Evolutionary conservation across 2,888 invertebrate species (phyloP), one percentile per base, ranked within the genome.

Genomic region (Philereme transversata): DNA sequence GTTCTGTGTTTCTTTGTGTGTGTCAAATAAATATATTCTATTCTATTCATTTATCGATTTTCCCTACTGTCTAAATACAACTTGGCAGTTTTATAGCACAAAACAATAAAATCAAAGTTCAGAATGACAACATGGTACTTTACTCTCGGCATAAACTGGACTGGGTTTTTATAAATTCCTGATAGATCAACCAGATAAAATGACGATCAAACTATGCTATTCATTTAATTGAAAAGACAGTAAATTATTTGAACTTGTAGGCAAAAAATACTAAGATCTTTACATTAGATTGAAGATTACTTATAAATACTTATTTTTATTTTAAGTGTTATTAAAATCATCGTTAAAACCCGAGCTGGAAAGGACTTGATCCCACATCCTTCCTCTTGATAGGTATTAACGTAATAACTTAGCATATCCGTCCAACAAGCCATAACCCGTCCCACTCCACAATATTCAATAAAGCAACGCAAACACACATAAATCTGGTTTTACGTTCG

Each of bases 401-500:
- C n/a, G 22, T 43, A 5, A 51, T 51, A 34, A 43, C 33, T 43
- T 51, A 33, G 50, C 48, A 68, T 60, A 56, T 47, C 62, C 60
- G 72, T 74, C 74, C 75, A 75, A 73, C 75, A 69, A 69, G 67
- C 77, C 77, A 84, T 86, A 86, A 84, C 78, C 74, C 70, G 73
- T 74, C 80, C 79, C 82, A 79, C 79, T 82, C 85, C 86, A 79
- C 87, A 87, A 78, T 82, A 84, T 86, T 86, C 87, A 86, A 88
- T 88, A 87, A 86, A 86, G 79, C 81, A 74, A 76, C 73, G 70
- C 82, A 82, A 85, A 88, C 85, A 87, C 60, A 82, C 85, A 88
- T 90, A 88, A 90, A 90, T 89, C 88, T 83, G 82, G 80, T 74
- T 88, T 86, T 85, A 86, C 81, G 85, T 85, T 75, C 82, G 78